Evolutionary conservation across 2,797 vertebrate genomes (phyloP).

Genomic region (Adelosebastes latens): DNA sequence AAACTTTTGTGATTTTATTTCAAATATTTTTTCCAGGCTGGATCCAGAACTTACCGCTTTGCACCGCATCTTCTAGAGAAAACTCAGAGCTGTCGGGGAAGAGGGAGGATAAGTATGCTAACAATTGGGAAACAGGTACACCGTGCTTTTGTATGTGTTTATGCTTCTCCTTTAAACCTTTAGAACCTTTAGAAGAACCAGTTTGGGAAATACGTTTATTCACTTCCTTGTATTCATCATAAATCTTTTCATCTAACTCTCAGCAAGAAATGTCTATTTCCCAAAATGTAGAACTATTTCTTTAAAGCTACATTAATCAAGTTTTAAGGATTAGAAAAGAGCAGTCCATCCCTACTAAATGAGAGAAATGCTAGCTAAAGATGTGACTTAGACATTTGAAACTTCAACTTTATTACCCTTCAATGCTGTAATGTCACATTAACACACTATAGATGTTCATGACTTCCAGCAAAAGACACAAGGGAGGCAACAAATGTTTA

Average conservation of each 20-base stretch:
- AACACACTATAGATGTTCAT: no score
- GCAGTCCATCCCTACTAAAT: neutral
- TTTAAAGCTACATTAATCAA: neutral
- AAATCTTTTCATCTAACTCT: no score
- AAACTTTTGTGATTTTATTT: neutral
- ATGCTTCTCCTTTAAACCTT: neutral
- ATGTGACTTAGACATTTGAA: neutral
- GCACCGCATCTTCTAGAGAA: constrained; percentile 68
- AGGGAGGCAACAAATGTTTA: no score
- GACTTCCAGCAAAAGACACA: no score
- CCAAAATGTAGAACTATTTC: neutral
- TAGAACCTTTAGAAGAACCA: neutral
- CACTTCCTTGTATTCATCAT: no score
- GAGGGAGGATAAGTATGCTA: constrained; percentile 48
- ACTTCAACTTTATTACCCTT: neutral
- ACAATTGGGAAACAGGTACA: neutral
- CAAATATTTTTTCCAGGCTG: neutral
- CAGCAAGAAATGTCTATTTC: neutral
- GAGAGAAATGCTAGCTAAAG: no score
- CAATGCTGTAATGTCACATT: no score
- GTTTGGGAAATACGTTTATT: neutral
- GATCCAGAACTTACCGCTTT: constrained; percentile 67
- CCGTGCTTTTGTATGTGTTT: neutral
- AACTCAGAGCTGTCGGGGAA: constrained; percentile 72
- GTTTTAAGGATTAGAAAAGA: neutral